A percentile compares a stretch with the other conserved stretches of the same genome.
Evolutionary conservation across 2,113 vertebrate species (phyloP).

Genomic region (Crotalus helleri): DNA sequence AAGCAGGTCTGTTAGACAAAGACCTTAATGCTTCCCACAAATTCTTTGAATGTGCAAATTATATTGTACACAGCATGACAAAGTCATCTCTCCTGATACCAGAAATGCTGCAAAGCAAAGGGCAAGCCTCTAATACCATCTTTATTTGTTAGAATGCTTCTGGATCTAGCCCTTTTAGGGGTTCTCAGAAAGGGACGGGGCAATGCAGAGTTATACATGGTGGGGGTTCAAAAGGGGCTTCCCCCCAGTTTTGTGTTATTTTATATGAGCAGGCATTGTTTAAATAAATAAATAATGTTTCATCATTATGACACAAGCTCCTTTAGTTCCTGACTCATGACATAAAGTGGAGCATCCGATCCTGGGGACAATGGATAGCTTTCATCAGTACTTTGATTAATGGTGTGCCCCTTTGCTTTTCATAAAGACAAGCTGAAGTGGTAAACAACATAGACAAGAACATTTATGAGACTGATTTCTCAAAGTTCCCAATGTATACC

Average conservation of each 20-base stretch:
- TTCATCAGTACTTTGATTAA: background rate
- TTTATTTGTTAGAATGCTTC: background rate
- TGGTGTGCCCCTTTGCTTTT: background rate
- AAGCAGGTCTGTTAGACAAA: background rate
- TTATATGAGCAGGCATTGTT: background rate
- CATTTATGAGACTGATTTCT: background rate
- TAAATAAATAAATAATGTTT: background rate
- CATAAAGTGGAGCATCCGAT: background rate
- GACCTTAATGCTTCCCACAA: background rate
- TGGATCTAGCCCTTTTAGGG: background rate
- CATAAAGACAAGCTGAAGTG: background rate
- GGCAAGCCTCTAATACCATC: background rate
- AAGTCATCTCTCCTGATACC: background rate
- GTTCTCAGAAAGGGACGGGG: background rate
- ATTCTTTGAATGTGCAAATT: background rate
- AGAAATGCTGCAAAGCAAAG: background rate
- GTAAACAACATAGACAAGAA: background rate
- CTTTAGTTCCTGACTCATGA: background rate
- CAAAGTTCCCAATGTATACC: background rate
- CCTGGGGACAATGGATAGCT: background rate
- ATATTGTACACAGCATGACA: background rate
- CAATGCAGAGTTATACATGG: background rate
- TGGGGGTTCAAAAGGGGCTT: background rate
- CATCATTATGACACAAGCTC: background rate
- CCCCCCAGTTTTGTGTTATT: background rate